Conservation (phyloP, 1,140 invertebrate genomes). For the Diploscapter pachys region DNA sequence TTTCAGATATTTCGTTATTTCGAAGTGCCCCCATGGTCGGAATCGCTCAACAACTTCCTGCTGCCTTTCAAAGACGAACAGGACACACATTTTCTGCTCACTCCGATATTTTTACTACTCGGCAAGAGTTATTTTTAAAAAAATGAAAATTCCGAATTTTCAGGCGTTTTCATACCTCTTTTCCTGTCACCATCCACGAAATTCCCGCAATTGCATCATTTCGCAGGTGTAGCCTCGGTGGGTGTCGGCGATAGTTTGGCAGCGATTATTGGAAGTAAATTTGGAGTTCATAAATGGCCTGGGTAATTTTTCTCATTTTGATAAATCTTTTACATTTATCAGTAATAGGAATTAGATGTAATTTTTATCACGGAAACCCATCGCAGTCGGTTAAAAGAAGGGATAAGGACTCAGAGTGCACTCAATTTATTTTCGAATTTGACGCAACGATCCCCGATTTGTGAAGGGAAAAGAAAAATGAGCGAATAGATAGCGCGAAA, state of each 20-base stretch:
- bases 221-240: slow-evolving; percentile 26
- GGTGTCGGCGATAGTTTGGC: slow-evolving; percentile 30
- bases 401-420: no score
- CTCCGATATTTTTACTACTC: slow-evolving; percentile 27
- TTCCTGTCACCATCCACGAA: slow-evolving; percentile 8
- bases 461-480: no score
- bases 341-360: background rate
- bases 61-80: slow-evolving; percentile 27
- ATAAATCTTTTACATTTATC: background rate
- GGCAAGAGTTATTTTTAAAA: background rate
- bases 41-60: slow-evolving; percentile 23
- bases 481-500: no score
- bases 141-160: background rate
- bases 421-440: no score
- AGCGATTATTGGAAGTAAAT: slow-evolving; percentile 21
- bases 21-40: slow-evolving; percentile 31
- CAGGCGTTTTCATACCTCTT: slow-evolving; percentile 17
- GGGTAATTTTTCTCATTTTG: slow-evolving; percentile 17
- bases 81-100: slow-evolving; percentile 23
- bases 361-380: background rate
- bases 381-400: background rate
- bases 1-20: slow-evolving; percentile 25
- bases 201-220: slow-evolving; percentile 3
- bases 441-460: no score
- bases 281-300: slow-evolving; percentile 26